phyloP scores from a whole-genome alignment of 2,113 vertebrate genomes.

The Chloebia gouldiae region DNA sequence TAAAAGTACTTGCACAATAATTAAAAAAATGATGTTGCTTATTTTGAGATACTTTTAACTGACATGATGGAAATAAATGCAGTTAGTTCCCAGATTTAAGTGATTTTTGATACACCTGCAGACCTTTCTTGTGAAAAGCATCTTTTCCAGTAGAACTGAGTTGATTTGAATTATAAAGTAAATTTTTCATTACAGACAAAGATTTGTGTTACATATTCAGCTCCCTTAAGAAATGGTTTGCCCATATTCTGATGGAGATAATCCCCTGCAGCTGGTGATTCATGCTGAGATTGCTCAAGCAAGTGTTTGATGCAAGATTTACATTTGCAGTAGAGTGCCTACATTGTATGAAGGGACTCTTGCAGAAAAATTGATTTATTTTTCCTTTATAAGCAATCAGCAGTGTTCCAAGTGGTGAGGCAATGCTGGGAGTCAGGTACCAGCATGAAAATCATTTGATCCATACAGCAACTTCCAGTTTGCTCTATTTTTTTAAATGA shows the following conservation, averaged over 20 bases:
- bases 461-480: neutral
- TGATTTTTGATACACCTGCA: neutral
- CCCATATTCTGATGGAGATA: neutral
- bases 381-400: neutral
- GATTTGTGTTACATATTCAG: neutral
- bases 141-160: neutral
- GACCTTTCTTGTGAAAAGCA: neutral
- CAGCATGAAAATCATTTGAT: constrained; percentile 2
- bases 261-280: constrained; percentile 45
- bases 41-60: neutral
- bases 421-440: neutral
- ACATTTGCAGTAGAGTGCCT: constrained; percentile 7
- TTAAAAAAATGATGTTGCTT: neutral
- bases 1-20: neutral
- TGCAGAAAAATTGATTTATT: constrained; percentile 27
- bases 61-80: neutral
- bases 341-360: neutral
- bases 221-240: neutral
- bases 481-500: neutral
- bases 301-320: neutral
- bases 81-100: neutral
- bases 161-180: neutral
- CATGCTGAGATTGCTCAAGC: constrained; percentile 40
- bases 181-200: neutral
- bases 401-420: neutral